A percentile compares a stretch with the other conserved stretches of the same genome.
phyloP scores from a whole-genome alignment of 37 sponge, comb jelly and placozoan genomes.

The Aplysina aerophoba region DNA sequence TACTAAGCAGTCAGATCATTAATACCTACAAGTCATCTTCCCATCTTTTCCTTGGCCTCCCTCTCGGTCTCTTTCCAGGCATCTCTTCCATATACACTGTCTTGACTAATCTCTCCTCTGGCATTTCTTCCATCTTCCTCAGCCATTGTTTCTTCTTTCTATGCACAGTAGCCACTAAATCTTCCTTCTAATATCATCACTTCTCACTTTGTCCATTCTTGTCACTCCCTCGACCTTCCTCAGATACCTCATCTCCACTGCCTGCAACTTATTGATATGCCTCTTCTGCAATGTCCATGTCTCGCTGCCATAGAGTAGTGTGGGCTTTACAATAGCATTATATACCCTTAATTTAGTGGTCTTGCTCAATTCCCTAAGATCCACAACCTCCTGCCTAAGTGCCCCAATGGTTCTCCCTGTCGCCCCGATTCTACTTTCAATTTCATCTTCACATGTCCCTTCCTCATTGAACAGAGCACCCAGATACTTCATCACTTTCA shows the following conservation, averaged over 20 bases:
- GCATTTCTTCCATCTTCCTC: slow-evolving; percentile 19
- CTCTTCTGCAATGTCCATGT: slow-evolving; percentile 5
- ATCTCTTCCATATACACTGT: slow-evolving; percentile 9
- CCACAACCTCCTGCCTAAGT: too few species aligned
- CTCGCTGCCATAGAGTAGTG: slow-evolving; percentile 24
- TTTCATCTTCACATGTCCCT: too few species aligned
- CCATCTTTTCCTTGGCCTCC: not conserved
- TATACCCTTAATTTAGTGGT: too few species aligned
- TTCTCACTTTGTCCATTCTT: slow-evolving; percentile 10
- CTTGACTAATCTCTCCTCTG: slow-evolving; percentile 12
- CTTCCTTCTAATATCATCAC: slow-evolving; percentile 1
- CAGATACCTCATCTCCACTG: not conserved
- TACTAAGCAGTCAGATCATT: too few species aligned
- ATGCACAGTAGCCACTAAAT: not conserved
- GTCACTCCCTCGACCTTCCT: slow-evolving; percentile 1
- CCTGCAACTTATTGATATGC: not conserved
- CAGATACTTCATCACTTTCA: too few species aligned
- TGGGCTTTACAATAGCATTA: too few species aligned
- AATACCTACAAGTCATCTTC: not conserved
- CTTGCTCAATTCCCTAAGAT: too few species aligned
- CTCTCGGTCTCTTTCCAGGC: slow-evolving; percentile 3
- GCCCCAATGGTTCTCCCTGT: too few species aligned
- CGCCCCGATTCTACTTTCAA: too few species aligned
- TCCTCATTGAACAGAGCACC: too few species aligned
- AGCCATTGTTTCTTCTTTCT: slow-evolving; percentile 4